Evolutionary conservation across 2,888 invertebrate genomes (phyloP).

Genomic region (Dermolepida albohirtum): DNA sequence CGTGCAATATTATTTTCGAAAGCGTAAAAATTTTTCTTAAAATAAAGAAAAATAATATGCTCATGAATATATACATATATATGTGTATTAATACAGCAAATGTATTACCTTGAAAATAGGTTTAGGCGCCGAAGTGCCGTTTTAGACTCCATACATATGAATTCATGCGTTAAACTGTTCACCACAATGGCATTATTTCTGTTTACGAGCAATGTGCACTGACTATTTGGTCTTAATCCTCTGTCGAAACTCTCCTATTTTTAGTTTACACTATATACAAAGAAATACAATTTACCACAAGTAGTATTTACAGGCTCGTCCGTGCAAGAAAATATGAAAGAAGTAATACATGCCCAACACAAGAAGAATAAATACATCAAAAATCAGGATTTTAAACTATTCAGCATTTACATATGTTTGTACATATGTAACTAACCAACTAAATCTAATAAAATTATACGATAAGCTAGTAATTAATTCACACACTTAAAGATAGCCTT

Average conservation of each 20-base stretch:
- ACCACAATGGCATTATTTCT: slow-evolving; percentile 53
- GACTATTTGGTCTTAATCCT: slow-evolving; percentile 49
- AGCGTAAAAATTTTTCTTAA: background rate
- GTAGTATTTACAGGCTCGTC: background rate
- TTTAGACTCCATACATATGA: slow-evolving; percentile 41
- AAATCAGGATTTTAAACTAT: no score
- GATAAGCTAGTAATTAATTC: no score
- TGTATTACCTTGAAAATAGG: slow-evolving; percentile 6
- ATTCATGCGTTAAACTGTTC: slow-evolving; percentile 47
- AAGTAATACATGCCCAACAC: no score
- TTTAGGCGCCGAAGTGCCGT: slow-evolving; percentile 23
- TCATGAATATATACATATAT: background rate
- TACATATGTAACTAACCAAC: no score
- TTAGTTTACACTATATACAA: slow-evolving; percentile 21
- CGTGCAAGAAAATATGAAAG: no score
- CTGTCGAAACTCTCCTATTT: slow-evolving; percentile 24
- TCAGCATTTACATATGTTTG: no score
- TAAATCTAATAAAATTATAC: no score
- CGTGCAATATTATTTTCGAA: no score
- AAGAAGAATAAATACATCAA: no score
- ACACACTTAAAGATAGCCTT: no score
- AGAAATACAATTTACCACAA: slow-evolving; percentile 21
- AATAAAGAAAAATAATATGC: background rate
- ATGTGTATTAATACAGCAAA: background rate
- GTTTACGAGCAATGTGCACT: slow-evolving; percentile 57